Evolutionary conservation across 2,113 vertebrate genomes (phyloP).

Genomic region (Psammodynastes pulverulentus): DNA sequence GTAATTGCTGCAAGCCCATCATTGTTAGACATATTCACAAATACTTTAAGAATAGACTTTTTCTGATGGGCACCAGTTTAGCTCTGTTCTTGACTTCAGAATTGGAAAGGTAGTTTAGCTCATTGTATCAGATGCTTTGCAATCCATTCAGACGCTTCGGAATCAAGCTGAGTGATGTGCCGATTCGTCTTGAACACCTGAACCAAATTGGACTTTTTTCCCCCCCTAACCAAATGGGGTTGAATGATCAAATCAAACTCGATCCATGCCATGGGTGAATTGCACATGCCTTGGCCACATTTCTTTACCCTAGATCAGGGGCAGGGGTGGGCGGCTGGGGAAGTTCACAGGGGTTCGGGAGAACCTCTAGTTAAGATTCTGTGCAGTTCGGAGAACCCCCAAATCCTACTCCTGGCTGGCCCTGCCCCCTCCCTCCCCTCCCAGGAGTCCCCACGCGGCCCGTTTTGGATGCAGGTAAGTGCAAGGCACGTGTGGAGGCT

Average conservation of each 20-base stretch:
- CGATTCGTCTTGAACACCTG: neutral
- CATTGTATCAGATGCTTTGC: neutral
- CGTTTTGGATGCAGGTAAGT: too few species aligned
- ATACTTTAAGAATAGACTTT: neutral
- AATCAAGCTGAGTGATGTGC: neutral
- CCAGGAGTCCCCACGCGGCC: too few species aligned
- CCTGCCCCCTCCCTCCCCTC: too few species aligned
- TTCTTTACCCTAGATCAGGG: neutral
- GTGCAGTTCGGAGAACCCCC: too few species aligned
- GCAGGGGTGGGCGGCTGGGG: too few species aligned
- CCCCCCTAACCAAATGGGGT: neutral
- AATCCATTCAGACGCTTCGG: neutral
- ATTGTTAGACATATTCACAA: neutral
- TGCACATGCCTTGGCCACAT: neutral
- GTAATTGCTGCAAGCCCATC: neutral
- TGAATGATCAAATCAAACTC: neutral
- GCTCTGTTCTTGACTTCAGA: neutral
- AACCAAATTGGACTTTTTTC: neutral
- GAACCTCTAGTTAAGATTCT: too few species aligned
- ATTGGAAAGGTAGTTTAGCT: neutral
- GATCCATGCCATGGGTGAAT: neutral
- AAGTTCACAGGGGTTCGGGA: too few species aligned
- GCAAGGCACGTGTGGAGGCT: too few species aligned
- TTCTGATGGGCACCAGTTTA: neutral
- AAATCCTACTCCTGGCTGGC: too few species aligned